Percentiles rank a stretch among this genome's conserved stretches.
These are phyloP conservation scores for Eciton burchellii DNA, from an alignment of 1,140 invertebrate genomes.

Conservation along the genomic window DNA sequence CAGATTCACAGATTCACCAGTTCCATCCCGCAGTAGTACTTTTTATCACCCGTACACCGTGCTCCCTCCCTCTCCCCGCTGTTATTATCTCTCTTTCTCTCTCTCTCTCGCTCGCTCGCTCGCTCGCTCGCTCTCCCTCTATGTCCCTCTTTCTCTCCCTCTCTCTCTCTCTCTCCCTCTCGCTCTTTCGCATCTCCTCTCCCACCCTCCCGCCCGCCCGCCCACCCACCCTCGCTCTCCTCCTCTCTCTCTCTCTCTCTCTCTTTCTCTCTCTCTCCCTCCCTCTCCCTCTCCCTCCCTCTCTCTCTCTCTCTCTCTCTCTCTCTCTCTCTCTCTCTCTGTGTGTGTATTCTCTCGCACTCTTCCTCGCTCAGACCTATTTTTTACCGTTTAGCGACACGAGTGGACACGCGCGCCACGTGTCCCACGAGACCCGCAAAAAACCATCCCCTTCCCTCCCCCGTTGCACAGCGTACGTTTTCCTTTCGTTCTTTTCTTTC, in stretches of 20 bases:
- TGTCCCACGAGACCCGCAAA: conserved; percentile 18
- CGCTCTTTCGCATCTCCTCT: too few relatives aligned
- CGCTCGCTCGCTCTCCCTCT: too few relatives aligned
- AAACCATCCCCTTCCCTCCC: conserved; percentile 44
- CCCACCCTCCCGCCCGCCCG: too few relatives aligned
- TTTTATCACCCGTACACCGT: conserved; percentile 73
- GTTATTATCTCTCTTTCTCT: conserved; percentile 11
- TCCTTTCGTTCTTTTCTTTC: conserved; percentile 3
- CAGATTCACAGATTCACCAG: conserved; percentile 74
- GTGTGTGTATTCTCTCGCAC: conserved; percentile 18
- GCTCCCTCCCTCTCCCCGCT: conserved; percentile 55
- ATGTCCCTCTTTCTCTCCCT: conserved; percentile 11
- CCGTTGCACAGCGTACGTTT: conserved; percentile 13
- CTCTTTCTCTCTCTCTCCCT: conserved; percentile 32
- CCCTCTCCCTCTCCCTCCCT: neutral
- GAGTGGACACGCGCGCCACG: conserved; percentile 31
- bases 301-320: conserved; percentile 55
- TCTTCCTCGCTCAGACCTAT: conserved; percentile 45
- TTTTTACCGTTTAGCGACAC: conserved; percentile 46
- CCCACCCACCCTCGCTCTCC: too few relatives aligned
- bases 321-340: neutral
- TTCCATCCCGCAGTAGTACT: conserved; percentile 53
- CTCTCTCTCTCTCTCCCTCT: too few relatives aligned
- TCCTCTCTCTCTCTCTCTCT: conserved; percentile 54
- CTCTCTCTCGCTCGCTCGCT: neutral